Conservation (phyloP, 2,888 invertebrate genomes). For the Pristionchus exspectatus region DNA sequence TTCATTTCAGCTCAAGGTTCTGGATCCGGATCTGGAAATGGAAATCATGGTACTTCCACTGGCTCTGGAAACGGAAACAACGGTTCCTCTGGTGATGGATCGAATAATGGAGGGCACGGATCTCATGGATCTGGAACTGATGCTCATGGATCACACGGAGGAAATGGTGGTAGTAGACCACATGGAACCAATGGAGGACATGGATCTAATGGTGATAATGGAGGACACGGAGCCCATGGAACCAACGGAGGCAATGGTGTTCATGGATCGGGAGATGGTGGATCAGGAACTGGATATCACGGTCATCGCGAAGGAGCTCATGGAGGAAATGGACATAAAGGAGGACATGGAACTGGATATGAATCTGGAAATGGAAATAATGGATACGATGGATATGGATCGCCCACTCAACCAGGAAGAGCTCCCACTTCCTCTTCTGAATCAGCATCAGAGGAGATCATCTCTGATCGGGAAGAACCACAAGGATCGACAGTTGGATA, state of each 20-base stretch:
- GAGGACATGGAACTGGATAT: conserved; percentile 32
- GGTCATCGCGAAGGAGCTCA: background rate
- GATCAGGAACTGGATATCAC: background rate
- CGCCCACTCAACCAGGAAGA: conserved; percentile 4
- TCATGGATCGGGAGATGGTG: background rate
- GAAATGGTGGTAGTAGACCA: background rate
- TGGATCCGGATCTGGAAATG: background rate
- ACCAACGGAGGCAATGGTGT: too few relatives aligned
- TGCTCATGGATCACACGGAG: background rate
- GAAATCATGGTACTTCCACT: conserved; percentile 5
- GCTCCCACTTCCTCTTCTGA: conserved; percentile 3
- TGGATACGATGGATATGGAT: conserved; percentile 44
- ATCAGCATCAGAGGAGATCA: background rate
- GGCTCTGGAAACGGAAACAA: conserved; percentile 3
- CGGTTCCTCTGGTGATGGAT: background rate
- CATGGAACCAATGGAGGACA: background rate
- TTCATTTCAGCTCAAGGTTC: background rate
- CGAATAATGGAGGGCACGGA: background rate
- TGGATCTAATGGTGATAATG: background rate
- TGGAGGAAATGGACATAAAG: background rate
- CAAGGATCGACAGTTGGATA: background rate
- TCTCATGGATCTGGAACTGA: background rate
- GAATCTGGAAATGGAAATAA: background rate
- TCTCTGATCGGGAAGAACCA: background rate
- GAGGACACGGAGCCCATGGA: background rate